These are phyloP conservation scores for Gambusia yucatana DNA, from an alignment of 2,797 vertebrate species.

Conservation along the genomic window DNA sequence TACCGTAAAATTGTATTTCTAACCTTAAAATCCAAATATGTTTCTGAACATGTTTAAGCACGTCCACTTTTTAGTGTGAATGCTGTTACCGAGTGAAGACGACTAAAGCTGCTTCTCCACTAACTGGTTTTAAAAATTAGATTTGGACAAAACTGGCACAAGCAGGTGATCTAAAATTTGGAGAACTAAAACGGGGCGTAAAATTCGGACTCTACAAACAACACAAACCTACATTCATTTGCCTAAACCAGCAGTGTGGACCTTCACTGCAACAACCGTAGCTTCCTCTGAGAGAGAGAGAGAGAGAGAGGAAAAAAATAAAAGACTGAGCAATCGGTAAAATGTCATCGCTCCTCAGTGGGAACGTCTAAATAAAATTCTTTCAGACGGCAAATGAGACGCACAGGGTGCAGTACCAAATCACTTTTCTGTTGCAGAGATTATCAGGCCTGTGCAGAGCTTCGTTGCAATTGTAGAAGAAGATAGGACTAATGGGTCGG, in stretches of 20 bases:
- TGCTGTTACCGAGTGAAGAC: no score
- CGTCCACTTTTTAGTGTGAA: no score
- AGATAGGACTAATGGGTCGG: conserved; percentile 5
- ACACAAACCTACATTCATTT: background rate
- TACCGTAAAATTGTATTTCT: no score
- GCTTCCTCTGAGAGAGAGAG: conserved; percentile 10
- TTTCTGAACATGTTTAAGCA: no score
- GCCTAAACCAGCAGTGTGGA: background rate
- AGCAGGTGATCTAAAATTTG: background rate
- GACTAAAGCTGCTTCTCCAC: no score
- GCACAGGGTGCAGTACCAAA: conserved; percentile 49
- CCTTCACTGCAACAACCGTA: conserved; percentile 8
- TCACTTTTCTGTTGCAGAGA: conserved; percentile 37
- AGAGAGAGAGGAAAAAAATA: conserved; percentile 3
- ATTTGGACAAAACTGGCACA: background rate
- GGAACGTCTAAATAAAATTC: conserved; percentile 38
- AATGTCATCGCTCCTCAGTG: conserved; percentile 53
- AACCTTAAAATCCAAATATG: no score
- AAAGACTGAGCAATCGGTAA: conserved; percentile 43
- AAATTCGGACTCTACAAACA: background rate
- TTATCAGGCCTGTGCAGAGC: conserved; percentile 44
- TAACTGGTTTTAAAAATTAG: background rate
- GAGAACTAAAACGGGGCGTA: background rate
- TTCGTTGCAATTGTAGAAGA: conserved; percentile 21
- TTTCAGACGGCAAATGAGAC: conserved; percentile 41